Conservation (phyloP, 2,888 invertebrate species). For the Amblyjoppa fuscipennis region DNA sequence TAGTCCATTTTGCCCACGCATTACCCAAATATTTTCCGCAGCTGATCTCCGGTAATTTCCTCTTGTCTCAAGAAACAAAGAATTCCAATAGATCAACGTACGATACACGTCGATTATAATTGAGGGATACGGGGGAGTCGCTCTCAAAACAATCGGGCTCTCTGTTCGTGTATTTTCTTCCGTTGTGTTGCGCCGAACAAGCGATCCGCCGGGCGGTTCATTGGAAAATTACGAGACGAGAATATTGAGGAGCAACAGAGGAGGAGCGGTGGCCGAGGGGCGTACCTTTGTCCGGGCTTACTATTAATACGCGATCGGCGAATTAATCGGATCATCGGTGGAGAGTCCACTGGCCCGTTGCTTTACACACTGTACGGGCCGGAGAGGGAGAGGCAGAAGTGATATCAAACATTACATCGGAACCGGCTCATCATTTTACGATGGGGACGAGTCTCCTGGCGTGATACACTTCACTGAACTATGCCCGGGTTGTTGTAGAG, state of each 20-base stretch:
- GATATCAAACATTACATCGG: conserved; percentile 30
- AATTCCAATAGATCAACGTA: too few species aligned
- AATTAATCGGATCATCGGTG: conserved; percentile 35
- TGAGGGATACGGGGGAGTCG: neutral
- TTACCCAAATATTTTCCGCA: too few species aligned
- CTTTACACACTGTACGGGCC: conserved; percentile 6
- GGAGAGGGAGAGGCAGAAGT: neutral
- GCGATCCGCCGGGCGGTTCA: conserved; percentile 14
- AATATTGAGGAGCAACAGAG: conserved; percentile 19
- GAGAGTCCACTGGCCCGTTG: conserved; percentile 4
- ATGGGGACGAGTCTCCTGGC: neutral
- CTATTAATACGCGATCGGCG: conserved; percentile 38
- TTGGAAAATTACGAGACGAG: conserved; percentile 32
- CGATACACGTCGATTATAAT: neutral
- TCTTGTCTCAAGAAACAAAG: too few species aligned
- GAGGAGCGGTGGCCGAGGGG: neutral
- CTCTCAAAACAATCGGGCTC: neutral
- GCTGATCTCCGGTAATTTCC: too few species aligned
- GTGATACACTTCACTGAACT: conserved; percentile 5
- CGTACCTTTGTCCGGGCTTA: conserved; percentile 15
- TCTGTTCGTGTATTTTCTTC: neutral
- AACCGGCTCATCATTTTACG: neutral
- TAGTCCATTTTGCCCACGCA: too few species aligned
- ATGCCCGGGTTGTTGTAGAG: neutral
- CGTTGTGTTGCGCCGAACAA: conserved; percentile 15